Base-by-base conservation (phyloP, 2,113 vertebrate species). In the Cyprinus carpio region DNA sequence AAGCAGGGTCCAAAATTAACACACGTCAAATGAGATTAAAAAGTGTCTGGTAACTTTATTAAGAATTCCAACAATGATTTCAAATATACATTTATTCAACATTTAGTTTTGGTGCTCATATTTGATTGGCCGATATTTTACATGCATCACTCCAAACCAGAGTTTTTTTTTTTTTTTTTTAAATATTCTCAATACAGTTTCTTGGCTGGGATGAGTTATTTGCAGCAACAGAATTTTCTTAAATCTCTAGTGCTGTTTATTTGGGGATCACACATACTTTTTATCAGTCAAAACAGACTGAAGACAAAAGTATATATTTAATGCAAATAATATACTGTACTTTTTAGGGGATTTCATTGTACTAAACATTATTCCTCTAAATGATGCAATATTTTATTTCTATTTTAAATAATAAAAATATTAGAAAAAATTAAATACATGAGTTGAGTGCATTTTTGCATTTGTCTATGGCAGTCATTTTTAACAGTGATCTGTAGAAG, bases 1-100 rank as follows among this genome's bases (percentile, higher is more conserved):
- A 46, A 67, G 25, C 83, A 10, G 58, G 12, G 5, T 27, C 72
- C n/a, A 49, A 75, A 75, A 49, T 75, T 51, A 75, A 75, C 43
- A 29, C 62, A 46, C 1, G 2, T 23, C 23, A 46, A 51, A 51
- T 49, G 72, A 75, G 72, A 75, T 43, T 49, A 29, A 25, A 40
- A 72, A n/a, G 69, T 43, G 72, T 6, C 43, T 49, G 40, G 11
- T 49, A 13, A 49, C 29, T 67, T 67, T 34, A 67, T 67, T 34
- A 67, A 67, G 16, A 67, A 67, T 20, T 67, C 2, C 27, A 34
- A 4, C 29, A 67, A 3, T 16, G 27, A 15, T 31, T 67, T 31
- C 1, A 65, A 31, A 67, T 20, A 46, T 46, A 12, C 43, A 46
- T 46, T 46, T 46, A 46, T 46, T 46, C 11, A 46, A 43, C 40